Base-by-base conservation (phyloP, 2,113 vertebrate genomes). In the Saguinus midas region DNA sequence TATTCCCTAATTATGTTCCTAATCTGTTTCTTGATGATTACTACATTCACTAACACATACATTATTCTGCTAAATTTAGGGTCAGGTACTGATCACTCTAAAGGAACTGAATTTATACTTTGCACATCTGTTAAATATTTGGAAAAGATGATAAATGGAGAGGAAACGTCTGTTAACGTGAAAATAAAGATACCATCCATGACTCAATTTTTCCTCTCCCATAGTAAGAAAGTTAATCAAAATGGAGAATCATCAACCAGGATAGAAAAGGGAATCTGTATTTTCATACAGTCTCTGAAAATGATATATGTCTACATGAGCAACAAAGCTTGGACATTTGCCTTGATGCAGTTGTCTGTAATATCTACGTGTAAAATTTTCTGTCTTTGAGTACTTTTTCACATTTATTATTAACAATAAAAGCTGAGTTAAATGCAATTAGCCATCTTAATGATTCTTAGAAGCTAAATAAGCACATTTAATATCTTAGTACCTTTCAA, bases 361-460 rank as follows among this genome's bases (percentile, higher is more conserved):
- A 98, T 97, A 89, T 88, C 78, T 89, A 73, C 75, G 29, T 73
- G 70, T 85, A 97, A n/a, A 93, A 70, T 89, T 96, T 96, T 87
- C 89, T 96, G 81, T 97, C 94, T 96, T 95, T 68, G 70, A 96
- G 25, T 90, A 88, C 96, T 98, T 98, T 97, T 96, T 97, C 94
- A 97, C 86, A 96, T 98, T 98, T 97, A 96, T 96, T 98, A 97
- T 97, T 97, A 98, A n/a, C n/a, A n/a, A 97, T 75, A 98, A 97
- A 98, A 98, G 96, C 79, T 95, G 94, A 97, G 96, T 96, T 87
- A 98, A 98, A 97, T 96, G 18, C 96, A 98, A 97, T 78, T 90
- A 96, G 82, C 72, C 97, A 70, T 80, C 18, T 8, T 95, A 97
- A 97, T 96, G 92, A 98, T 98, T 97, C 23, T n/a, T 95, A 87